Evolutionary conservation across 2,797 vertebrate genomes (phyloP).

Genomic region (Parambassis ranga): DNA sequence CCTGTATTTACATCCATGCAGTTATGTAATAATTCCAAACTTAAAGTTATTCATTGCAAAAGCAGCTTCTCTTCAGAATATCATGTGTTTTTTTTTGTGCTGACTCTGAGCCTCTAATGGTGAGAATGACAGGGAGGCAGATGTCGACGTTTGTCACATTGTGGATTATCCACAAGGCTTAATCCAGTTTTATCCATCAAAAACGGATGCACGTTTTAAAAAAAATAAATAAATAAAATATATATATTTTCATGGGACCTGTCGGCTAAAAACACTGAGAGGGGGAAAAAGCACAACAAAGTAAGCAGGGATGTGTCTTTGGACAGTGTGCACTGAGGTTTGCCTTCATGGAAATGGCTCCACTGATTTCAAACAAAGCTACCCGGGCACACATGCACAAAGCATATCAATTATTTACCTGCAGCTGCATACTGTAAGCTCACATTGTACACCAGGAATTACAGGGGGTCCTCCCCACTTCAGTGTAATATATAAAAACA

Average conservation of each 20-base stretch:
- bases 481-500: neutral
- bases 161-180: conserved; percentile 58
- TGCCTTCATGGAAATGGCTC: conserved; percentile 48
- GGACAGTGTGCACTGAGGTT: conserved; percentile 26
- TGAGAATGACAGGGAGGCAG: conserved; percentile 35
- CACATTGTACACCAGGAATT: conserved; percentile 48
- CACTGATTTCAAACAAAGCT: conserved; percentile 68
- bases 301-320: conserved; percentile 14
- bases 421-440: conserved; percentile 40
- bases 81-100: conserved; percentile 6
- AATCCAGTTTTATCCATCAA: conserved; percentile 53
- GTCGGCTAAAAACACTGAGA: neutral
- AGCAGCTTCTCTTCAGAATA: neutral
- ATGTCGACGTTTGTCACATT: conserved; percentile 53
- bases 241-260: neutral
- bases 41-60: neutral
- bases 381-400: conserved; percentile 48
- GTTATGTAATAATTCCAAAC: neutral
- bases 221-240: too few relatives aligned
- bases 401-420: conserved; percentile 74
- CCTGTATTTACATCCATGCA: neutral
- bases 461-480: neutral
- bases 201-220: neutral
- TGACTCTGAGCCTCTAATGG: neutral
- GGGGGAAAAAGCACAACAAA: neutral